Evolutionary conservation across 2,888 invertebrate species (phyloP).

Genomic region (Nomada goodeniana): DNA sequence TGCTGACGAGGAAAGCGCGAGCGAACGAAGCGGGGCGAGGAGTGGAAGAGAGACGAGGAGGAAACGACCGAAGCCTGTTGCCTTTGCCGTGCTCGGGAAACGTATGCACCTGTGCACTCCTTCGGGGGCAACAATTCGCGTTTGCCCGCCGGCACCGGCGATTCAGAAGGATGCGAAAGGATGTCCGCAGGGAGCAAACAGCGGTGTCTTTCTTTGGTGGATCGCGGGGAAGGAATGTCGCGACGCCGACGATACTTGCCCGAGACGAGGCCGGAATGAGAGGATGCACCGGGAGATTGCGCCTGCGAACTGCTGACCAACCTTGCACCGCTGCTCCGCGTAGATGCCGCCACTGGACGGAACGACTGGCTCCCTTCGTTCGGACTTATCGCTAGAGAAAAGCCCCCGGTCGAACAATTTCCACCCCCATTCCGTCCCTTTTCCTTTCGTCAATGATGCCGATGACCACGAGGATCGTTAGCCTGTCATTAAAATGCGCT

Average conservation of each 20-base stretch:
- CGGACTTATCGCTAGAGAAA: not conserved
- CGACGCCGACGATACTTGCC: conserved; percentile 24
- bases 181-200: conserved; percentile 23
- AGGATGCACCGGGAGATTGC: conserved; percentile 63
- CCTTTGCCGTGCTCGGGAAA: not conserved
- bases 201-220: conserved; percentile 25
- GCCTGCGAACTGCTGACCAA: conserved; percentile 64
- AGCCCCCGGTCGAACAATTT: not conserved
- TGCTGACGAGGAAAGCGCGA: not conserved
- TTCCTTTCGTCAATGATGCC: not conserved
- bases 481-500: not conserved
- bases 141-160: not conserved
- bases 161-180: conserved; percentile 1
- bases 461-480: conserved; percentile 5
- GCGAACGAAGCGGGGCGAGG: not conserved
- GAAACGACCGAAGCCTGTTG: conserved; percentile 3
- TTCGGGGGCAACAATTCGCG: not conserved
- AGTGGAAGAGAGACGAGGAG: not conserved
- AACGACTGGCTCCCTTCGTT: not conserved
- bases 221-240: conserved; percentile 66
- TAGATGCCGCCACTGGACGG: conserved; percentile 60
- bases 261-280: conserved; percentile 31
- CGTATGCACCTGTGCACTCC: not conserved
- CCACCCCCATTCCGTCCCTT: too few relatives aligned
- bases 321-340: not conserved